phyloP scores from a whole-genome alignment of 2,797 vertebrate genomes.

The Aphelocoma californica region DNA sequence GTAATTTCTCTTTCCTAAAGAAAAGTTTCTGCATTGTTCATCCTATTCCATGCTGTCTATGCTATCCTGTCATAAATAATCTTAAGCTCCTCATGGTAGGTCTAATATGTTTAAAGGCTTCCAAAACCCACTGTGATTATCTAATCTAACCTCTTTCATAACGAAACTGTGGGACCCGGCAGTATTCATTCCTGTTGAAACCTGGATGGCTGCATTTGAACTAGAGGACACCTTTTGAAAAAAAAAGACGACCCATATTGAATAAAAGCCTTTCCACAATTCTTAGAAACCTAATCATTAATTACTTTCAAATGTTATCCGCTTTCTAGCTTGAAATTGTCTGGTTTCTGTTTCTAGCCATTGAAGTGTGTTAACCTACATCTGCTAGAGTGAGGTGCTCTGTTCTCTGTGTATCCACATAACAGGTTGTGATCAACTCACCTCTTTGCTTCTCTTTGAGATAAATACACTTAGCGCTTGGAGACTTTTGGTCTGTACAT shows the following conservation, averaged over 20 bases:
- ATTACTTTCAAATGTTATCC: constrained; percentile 20
- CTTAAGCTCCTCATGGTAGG: neutral
- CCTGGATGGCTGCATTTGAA: constrained; percentile 8
- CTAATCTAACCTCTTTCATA: constrained; percentile 32
- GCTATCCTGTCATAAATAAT: constrained; percentile 20
- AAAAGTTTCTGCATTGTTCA: constrained; percentile 40
- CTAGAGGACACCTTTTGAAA: neutral
- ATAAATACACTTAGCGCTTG: constrained; percentile 17
- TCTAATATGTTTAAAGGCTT: constrained; percentile 32
- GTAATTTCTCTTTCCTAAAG: neutral
- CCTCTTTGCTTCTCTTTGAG: constrained; percentile 42
- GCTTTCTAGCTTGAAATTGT: neutral
- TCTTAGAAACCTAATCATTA: constrained; percentile 38
- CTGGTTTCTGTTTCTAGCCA: neutral
- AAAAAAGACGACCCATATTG: neutral
- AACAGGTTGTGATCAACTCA: constrained; percentile 36
- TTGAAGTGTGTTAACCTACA: constrained; percentile 15
- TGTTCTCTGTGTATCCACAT: neutral
- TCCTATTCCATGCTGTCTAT: neutral
- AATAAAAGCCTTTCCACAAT: neutral
- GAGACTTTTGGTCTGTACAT: constrained; percentile 47
- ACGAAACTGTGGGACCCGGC: neutral
- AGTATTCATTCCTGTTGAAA: neutral
- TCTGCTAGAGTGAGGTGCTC: neutral
- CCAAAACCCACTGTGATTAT: neutral